Evolutionary conservation across 2,888 invertebrate genomes (phyloP), one percentile per base, ranked within the genome.

Genomic region (Cyaniris semiargus): DNA sequence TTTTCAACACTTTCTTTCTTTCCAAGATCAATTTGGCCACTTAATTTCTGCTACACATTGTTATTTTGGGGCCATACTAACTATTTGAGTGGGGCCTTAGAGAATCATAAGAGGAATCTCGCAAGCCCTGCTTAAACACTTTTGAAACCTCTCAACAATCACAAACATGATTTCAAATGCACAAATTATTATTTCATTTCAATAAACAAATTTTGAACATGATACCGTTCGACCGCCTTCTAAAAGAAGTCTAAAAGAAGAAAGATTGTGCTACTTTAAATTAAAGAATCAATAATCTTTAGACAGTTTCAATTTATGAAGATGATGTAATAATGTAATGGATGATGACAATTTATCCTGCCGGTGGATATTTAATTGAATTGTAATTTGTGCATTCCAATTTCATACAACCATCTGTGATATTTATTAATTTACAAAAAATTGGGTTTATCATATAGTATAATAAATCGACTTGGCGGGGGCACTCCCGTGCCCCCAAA

Each of bases 121-220:
- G 27, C 74, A 74, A 74, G 74, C 74, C 53, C 48, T 74, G 74
- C 74, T 74, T n/a, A 48, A 53, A 53, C 27, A 53, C 74, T 53
- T 44, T 66, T 53, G 23, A 74, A 53, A 53, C 44, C 48, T 27
- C 27, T 66, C 66, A 66, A 66, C 66, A 66, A 66, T 31, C 5
- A 27, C 7, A 10, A 53, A 27, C 66, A 31, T 21, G 27, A 66
- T 31, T 27, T 15, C 1, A 18, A 66, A 66, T 18, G 66, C 66
- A 66, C 18, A 66, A 66, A 66, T 66, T 31, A 13, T 15, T 15
- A n/a, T 23, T 23, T 44, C 3, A 10, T 31, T 27, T 66, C 66
- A 31, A 31, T n/a, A 60, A 60, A 4, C 21, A 58, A 7, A 60
- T 4, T 44, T 44, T 44, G 10, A 58, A 58, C n/a, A 58, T 8